Conservation (phyloP, 2,113 vertebrate species). For the Callocephalon fimbriatum region DNA sequence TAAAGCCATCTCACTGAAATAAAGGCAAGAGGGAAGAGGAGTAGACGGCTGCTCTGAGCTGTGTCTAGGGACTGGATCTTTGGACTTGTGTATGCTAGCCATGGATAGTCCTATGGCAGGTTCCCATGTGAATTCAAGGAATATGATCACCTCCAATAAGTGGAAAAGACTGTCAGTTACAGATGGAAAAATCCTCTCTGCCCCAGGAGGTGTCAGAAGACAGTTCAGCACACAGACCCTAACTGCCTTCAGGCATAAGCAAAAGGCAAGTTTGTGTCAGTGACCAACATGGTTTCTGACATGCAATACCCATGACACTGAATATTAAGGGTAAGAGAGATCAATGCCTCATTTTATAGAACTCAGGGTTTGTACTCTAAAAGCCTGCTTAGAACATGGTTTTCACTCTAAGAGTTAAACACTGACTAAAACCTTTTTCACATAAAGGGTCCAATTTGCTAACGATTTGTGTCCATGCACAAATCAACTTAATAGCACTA, state of each 20-base stretch:
- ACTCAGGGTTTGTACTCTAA: conserved; percentile 6
- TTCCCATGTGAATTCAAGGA: not conserved
- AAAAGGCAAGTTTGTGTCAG: not conserved
- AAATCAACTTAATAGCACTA: conserved; percentile 75
- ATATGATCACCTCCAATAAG: not conserved
- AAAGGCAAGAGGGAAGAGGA: not conserved
- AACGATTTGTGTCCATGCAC: conserved; percentile 70
- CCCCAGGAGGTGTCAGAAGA: not conserved
- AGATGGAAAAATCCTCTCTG: not conserved
- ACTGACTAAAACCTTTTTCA: conserved; percentile 54
- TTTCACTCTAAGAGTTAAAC: conserved; percentile 51
- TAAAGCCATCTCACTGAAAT: not conserved
- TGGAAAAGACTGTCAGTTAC: not conserved
- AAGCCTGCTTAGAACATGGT: not conserved
- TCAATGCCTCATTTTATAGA: conserved; percentile 26
- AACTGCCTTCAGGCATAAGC: not conserved
- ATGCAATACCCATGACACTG: not conserved
- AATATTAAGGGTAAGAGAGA: conserved; percentile 44
- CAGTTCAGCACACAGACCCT: rapidly evolving
- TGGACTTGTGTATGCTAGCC: not conserved
- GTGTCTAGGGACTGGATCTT: not conserved
- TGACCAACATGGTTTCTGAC: not conserved
- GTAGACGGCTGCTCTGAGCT: not conserved
- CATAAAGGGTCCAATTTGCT: conserved; percentile 47
- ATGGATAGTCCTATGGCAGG: not conserved